Percentiles rank a stretch among this genome's conserved stretches.
Conservation (phyloP, 2,797 vertebrate genomes). For the Malacoraja senta region DNA sequence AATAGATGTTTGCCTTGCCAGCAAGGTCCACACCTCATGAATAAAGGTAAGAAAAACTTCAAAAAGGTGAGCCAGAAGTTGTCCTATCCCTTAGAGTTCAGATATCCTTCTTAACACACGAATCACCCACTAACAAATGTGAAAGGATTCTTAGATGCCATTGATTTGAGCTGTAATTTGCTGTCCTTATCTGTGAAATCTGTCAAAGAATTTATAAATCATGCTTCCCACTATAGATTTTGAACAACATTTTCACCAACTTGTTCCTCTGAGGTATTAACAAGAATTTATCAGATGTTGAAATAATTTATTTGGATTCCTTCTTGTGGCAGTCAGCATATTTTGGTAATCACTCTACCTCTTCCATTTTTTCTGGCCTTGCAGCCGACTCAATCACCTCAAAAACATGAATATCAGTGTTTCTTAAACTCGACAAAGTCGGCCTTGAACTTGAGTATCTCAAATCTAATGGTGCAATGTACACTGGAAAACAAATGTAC, state of each 20-base stretch:
- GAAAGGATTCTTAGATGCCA: not conserved
- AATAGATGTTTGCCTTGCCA: not conserved
- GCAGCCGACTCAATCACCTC: not conserved
- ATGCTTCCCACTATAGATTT: not conserved
- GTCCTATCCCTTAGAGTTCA: not conserved
- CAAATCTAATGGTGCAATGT: not conserved
- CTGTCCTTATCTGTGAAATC: not conserved
- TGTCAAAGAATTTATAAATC: conserved; percentile 1
- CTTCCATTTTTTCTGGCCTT: not conserved
- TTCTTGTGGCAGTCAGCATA: not conserved
- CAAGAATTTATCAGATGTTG: not conserved
- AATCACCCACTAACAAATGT: not conserved
- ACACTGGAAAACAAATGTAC: not conserved
- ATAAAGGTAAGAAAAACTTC: not conserved
- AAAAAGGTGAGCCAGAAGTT: not conserved
- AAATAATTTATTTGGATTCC: not conserved
- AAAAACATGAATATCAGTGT: not conserved
- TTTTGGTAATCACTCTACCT: not conserved
- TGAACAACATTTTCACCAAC: not conserved
- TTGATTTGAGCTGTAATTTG: conserved; percentile 1
- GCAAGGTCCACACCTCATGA: not conserved
- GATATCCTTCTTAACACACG: not conserved
- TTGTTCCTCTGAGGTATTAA: not conserved
- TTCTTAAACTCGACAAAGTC: not conserved
- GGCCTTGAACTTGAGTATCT: not conserved